phyloP scores from a whole-genome alignment of 2,888 invertebrate genomes.

The Cephus spinipes region DNA sequence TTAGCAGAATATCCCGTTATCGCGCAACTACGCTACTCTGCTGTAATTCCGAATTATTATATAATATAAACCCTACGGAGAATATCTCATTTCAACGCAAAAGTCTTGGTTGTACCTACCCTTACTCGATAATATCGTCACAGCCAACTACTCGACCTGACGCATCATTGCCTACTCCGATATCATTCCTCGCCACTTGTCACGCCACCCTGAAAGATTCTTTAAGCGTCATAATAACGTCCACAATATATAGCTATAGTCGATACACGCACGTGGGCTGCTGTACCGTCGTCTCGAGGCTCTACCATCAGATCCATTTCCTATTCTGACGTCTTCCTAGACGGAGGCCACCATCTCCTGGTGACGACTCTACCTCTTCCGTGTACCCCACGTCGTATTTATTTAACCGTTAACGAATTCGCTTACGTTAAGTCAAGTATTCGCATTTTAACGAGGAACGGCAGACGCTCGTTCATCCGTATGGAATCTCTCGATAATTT shows the following conservation, averaged over 20 bases:
- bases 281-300: not conserved
- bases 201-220: not conserved
- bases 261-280: not conserved
- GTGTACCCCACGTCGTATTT: conserved; percentile 36
- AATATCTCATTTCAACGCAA: not conserved
- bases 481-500: conserved; percentile 39
- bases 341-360: not conserved
- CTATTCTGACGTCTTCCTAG: not conserved
- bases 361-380: not conserved
- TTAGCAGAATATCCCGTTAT: not conserved
- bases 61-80: not conserved
- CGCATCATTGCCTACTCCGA: not conserved
- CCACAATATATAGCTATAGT: not conserved
- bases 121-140: not conserved
- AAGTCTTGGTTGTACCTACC: not conserved
- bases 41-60: not conserved
- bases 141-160: not conserved
- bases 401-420: conserved; percentile 52
- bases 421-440: conserved; percentile 58
- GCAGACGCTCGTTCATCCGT: not conserved
- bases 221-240: not conserved
- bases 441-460: conserved; percentile 57
- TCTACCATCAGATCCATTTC: not conserved
- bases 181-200: not conserved
- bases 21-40: not conserved